phyloP scores from a whole-genome alignment of 2,888 invertebrate genomes.

The Acronicta leporina region DNA sequence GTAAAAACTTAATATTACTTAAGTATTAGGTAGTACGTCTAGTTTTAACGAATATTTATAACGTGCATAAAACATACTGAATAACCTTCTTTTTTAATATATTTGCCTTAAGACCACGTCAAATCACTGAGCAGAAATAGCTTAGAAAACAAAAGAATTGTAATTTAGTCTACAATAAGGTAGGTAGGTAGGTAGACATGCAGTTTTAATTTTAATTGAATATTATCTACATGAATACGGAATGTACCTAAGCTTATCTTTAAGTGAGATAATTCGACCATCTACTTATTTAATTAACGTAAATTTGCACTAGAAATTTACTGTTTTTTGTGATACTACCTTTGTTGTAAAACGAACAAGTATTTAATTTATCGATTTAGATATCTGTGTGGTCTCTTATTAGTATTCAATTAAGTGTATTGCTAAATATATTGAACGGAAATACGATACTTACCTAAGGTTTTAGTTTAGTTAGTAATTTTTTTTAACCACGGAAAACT shows the following conservation, averaged over 20 bases:
- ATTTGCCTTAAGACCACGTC: too few relatives aligned
- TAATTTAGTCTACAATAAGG: too few relatives aligned
- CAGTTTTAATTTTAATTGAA: not conserved
- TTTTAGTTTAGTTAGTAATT: conserved; percentile 36
- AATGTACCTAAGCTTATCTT: not conserved
- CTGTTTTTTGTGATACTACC: not conserved
- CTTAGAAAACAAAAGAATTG: too few relatives aligned
- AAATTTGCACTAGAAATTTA: not conserved
- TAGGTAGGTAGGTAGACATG: not conserved
- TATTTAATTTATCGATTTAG: conserved; percentile 13
- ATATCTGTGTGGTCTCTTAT: conserved; percentile 4
- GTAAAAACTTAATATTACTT: too few relatives aligned
- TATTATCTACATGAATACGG: not conserved
- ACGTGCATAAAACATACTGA: too few relatives aligned
- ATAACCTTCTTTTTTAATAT: too few relatives aligned
- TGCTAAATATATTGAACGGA: conserved; percentile 15
- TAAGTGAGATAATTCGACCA: not conserved
- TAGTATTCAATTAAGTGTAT: conserved; percentile 15
- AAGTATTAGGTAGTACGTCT: too few relatives aligned
- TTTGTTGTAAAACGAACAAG: not conserved
- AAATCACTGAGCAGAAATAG: too few relatives aligned
- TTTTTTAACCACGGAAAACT: conserved; percentile 17
- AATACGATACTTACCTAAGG: conserved; percentile 22
- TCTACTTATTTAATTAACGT: not conserved
- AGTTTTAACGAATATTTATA: too few relatives aligned